A percentile compares a stretch with the other conserved stretches of the same genome.
These are phyloP conservation scores for Eupelmus urozonus DNA, from an alignment of 2,888 invertebrate species.

Conservation along the genomic window DNA sequence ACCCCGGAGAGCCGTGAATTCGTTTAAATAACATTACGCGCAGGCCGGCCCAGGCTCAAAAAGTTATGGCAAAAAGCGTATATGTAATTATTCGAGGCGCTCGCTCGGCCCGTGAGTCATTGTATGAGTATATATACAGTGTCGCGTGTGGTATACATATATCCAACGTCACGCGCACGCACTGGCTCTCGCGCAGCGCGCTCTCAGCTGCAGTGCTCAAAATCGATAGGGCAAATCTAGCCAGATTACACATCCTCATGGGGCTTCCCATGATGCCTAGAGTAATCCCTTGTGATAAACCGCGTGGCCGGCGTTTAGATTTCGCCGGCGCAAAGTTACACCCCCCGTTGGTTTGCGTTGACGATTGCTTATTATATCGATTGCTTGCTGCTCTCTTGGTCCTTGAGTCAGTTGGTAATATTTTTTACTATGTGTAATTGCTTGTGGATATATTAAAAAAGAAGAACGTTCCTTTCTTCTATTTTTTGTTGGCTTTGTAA, in stretches of 20 bases:
- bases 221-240: conserved; percentile 77
- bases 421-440: no score
- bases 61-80: conserved; percentile 26
- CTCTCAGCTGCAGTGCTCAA: conserved; percentile 72
- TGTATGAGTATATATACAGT: conserved; percentile 54
- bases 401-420: no score
- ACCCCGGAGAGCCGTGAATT: conserved; percentile 60
- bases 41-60: not conserved
- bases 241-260: conserved; percentile 75
- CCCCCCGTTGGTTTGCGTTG: no score
- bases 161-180: conserved; percentile 57
- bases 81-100: conserved; percentile 39
- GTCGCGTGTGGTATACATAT: conserved; percentile 57
- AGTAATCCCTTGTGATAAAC: conserved; percentile 70
- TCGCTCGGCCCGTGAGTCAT: conserved; percentile 46
- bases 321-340: conserved; percentile 10
- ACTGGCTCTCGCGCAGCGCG: not conserved
- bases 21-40: conserved; percentile 51
- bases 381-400: no score
- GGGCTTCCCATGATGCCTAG: conserved; percentile 76
- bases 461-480: no score
- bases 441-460: no score
- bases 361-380: no score
- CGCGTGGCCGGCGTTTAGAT: conserved; percentile 63
- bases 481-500: no score